A percentile compares a stretch with the other conserved stretches of the same genome.
phyloP scores from a whole-genome alignment of 2,113 vertebrate genomes.

The Montifringilla adamsi region DNA sequence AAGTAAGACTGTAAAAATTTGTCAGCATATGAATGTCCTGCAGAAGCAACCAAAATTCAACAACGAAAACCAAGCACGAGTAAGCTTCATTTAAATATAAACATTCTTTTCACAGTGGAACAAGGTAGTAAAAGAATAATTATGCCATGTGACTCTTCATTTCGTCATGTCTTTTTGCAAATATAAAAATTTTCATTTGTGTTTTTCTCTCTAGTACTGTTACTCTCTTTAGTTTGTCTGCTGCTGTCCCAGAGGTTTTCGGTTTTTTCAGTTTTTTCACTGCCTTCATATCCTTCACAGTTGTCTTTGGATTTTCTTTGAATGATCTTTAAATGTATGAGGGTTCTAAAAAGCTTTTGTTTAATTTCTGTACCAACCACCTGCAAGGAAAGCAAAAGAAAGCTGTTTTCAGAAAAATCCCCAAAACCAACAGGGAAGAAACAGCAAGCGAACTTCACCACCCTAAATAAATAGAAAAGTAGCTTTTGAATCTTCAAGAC shows the following conservation, averaged over 20 bases:
- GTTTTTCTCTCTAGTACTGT: background rate
- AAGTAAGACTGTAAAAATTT: background rate
- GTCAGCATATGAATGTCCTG: background rate
- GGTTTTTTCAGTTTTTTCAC: background rate
- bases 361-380: background rate
- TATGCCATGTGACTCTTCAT: background rate
- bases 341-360: background rate
- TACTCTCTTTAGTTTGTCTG: background rate
- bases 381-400: background rate
- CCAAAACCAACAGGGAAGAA: background rate
- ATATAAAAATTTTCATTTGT: background rate
- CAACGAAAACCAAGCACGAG: background rate
- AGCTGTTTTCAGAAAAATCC: background rate
- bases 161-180: background rate
- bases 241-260: background rate
- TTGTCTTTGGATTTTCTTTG: background rate
- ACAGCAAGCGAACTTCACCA: accelerated
- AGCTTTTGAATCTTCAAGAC: background rate
- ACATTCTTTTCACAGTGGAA: background rate
- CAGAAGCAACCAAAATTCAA: background rate
- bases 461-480: background rate
- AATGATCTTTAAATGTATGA: background rate
- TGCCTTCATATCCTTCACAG: background rate
- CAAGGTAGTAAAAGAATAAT: background rate
- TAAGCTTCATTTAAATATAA: background rate